Conservation (phyloP, 2,888 invertebrate species). For the Bruchidius siliquastri region DNA sequence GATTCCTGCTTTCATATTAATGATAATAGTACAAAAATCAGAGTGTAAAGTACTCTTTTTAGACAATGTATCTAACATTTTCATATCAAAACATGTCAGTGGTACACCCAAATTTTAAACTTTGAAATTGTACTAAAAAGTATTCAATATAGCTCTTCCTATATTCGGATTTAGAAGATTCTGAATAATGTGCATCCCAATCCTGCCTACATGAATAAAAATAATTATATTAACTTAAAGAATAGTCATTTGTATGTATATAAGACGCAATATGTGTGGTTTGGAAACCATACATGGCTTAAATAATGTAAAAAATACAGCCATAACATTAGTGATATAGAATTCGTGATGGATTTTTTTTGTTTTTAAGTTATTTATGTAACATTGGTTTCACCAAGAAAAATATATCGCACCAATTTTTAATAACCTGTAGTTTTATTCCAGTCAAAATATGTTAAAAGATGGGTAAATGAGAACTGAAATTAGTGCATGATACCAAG, state of each 20-base stretch:
- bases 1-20: background rate
- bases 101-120: too few relatives aligned
- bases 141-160: background rate
- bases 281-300: background rate
- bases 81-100: too few relatives aligned
- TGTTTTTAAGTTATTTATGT: constrained; percentile 24
- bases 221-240: background rate
- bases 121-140: too few relatives aligned
- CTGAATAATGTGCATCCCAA: background rate
- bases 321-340: constrained; percentile 25
- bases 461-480: too few relatives aligned
- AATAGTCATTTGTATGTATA: background rate
- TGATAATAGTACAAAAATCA: too few relatives aligned
- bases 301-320: background rate
- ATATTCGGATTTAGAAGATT: background rate
- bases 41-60: too few relatives aligned
- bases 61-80: background rate
- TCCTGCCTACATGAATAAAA: background rate
- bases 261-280: background rate
- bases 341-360: constrained; percentile 28
- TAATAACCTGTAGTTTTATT: constrained; percentile 2
- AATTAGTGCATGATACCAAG: too few relatives aligned
- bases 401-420: constrained; percentile 24
- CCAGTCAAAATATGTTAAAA: too few relatives aligned
- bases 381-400: constrained; percentile 20